Evolutionary conservation across 2,113 vertebrate genomes (phyloP).

Genomic region (Suricata suricatta): DNA sequence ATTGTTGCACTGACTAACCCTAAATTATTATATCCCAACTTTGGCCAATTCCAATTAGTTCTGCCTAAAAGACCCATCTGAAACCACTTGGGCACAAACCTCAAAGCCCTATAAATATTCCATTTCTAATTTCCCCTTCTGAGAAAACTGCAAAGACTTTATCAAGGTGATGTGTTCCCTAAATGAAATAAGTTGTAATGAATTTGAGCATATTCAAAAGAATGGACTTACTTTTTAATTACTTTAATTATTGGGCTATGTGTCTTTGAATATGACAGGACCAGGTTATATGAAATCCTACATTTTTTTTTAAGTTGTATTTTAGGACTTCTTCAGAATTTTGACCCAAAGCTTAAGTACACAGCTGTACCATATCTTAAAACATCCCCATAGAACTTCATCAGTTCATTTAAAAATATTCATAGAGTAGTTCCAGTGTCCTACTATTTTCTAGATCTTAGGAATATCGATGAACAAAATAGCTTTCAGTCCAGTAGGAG

Average conservation of each 20-base stretch:
- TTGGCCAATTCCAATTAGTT: not conserved
- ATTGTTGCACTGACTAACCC: not conserved
- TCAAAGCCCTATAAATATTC: not conserved
- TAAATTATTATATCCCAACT: not conserved
- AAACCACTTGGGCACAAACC: not conserved
- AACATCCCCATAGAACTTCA: not conserved
- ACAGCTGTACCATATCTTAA: not conserved
- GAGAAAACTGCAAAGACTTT: not conserved
- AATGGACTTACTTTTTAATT: constrained; percentile 35
- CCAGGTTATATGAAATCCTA: not conserved
- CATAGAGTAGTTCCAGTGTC: not conserved
- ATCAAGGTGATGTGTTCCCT: not conserved
- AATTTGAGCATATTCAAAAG: not conserved
- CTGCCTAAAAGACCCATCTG: not conserved
- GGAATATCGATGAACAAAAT: not conserved
- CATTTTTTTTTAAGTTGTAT: not conserved
- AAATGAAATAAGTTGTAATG: not conserved
- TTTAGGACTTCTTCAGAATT: not conserved
- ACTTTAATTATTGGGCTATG: not conserved
- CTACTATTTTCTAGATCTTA: not conserved
- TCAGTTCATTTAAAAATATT: not conserved
- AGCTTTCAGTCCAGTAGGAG: not conserved
- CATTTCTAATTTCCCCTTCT: not conserved
- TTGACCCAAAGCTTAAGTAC: constrained; percentile 2
- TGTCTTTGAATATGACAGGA: not conserved